Base-by-base conservation (phyloP, 2,113 vertebrate genomes). In the Otocyon megalotis region DNA sequence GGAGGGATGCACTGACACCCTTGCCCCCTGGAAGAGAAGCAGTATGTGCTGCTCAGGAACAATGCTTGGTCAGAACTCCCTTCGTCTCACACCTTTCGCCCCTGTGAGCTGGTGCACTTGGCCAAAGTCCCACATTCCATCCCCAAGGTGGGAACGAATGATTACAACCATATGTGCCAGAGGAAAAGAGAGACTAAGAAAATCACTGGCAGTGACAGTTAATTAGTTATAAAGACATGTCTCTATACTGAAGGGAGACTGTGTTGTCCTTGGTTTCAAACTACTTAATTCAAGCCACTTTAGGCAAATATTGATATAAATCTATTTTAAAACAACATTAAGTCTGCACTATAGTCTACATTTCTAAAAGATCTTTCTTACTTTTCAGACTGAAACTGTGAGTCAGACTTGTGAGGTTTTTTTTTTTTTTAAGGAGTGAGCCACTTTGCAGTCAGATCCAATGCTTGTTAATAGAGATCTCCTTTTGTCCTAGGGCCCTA, bases 321-420 rank as follows among this genome's bases (percentile, higher is more conserved):
- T 69, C 28, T 84, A 96, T 97, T 96, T 85, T 87, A 92, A 96
- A 96, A 93, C 88, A 97, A 93, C 87, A 84, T 54, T 54, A 74
- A 93, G 80, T 86, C 96, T 94, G 48, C 89, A 17, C 20, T 35
- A 85, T 69, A 71, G 56, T 83, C 76, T 65, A 13, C 20, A 54
- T 80, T 83, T 93, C 91, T 90, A 74, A 91, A 94, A 89, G 89
- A 92, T 71, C 85, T 76, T 94, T 79, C 77, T 93, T 88, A 88
- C 43, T 94, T 98, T 96, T 85, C 71, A 81, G 88, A 37, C 74
- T 81, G 67, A 90, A 97, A 71, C 71, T 54, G 37, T 93, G 77
- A 88, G 43, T 93, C 88, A 97, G 37, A 93, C 76, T 20, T 63
- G 67, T 60, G n/a, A 74, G 71, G 7, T 88, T 48, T 22, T 72